Evolutionary conservation across 2,888 invertebrate species (phyloP).

Genomic region (Drosophila prostipennis): DNA sequence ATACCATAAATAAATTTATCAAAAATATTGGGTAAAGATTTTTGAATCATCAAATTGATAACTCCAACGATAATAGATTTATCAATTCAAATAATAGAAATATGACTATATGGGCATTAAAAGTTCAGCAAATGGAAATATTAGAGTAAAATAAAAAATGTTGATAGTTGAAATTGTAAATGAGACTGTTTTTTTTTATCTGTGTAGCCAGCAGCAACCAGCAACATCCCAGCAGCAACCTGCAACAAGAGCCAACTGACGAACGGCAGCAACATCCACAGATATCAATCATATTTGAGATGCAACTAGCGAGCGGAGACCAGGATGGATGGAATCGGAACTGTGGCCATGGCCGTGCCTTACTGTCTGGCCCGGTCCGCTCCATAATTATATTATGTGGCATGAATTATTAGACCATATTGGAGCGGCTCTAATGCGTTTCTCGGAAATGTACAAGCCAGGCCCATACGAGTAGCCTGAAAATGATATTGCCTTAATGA

Average conservation of each 20-base stretch:
- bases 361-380: constrained; percentile 73
- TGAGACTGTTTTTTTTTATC: background rate
- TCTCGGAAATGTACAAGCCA: constrained; percentile 71
- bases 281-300: constrained; percentile 82
- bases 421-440: constrained; percentile 81
- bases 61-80: too few species aligned
- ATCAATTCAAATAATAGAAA: too few species aligned
- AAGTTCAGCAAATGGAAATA: too few species aligned
- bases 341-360: constrained; percentile 75
- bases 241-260: constrained; percentile 18
- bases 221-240: constrained; percentile 14
- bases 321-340: constrained; percentile 28
- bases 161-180: too few species aligned
- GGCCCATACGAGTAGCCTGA: constrained; percentile 60
- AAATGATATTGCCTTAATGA: constrained; percentile 82
- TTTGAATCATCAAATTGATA: too few species aligned
- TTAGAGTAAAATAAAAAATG: too few species aligned
- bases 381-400: constrained; percentile 82
- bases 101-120: too few species aligned
- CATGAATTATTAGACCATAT: constrained; percentile 83
- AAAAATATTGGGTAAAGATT: too few species aligned
- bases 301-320: constrained; percentile 44
- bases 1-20: too few species aligned
- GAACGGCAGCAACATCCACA: constrained; percentile 43
- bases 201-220: background rate